Percentiles rank a stretch among this genome's conserved stretches.
These are phyloP conservation scores for Sternotherus odoratus DNA, from an alignment of 2,797 vertebrate genomes.

Conservation along the genomic window DNA sequence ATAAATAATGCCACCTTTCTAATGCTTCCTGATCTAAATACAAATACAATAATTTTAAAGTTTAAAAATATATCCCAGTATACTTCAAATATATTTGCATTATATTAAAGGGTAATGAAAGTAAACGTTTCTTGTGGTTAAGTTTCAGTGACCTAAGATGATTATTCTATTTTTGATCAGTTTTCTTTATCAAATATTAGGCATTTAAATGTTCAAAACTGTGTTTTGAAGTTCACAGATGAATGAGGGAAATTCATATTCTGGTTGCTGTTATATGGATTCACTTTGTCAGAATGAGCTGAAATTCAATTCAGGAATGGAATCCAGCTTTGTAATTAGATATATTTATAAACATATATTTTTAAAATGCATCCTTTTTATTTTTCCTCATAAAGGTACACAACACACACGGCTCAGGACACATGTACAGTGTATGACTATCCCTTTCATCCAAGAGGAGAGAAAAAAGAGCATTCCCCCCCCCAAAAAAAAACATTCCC, in stretches of 20 bases:
- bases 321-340: not conserved
- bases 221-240: not conserved
- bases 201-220: not conserved
- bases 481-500: not conserved
- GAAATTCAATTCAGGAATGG: not conserved
- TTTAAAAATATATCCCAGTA: not conserved
- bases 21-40: not conserved
- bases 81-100: not conserved
- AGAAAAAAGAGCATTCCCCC: not conserved
- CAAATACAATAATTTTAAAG: not conserved
- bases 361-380: not conserved
- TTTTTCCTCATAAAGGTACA: not conserved
- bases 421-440: not conserved
- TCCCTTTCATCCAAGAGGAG: not conserved
- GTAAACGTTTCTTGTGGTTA: constrained; percentile 16
- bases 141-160: not conserved
- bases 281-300: not conserved
- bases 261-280: not conserved
- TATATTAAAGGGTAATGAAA: not conserved
- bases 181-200: constrained; percentile 14
- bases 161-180: not conserved
- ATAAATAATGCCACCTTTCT: not conserved
- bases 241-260: not conserved
- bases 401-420: not conserved
- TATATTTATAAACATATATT: not conserved